Conservation (phyloP, 2,888 invertebrate genomes). For the Chrysolina haemoptera region DNA sequence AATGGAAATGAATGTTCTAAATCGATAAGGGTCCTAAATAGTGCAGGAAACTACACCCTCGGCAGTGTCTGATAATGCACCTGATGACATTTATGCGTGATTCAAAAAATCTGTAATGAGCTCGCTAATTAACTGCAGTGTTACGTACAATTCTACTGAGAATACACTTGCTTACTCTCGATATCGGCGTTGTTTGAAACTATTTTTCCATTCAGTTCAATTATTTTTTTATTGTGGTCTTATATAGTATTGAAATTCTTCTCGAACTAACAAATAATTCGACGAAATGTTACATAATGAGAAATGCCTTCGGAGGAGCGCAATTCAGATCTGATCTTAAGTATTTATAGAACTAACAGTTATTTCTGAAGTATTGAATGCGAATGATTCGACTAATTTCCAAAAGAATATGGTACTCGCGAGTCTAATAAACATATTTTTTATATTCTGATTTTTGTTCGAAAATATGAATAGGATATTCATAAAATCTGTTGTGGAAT, state of each 20-base stretch:
- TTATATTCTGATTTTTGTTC: too few species aligned
- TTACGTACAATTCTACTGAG: constrained; percentile 22
- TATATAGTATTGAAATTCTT: not conserved
- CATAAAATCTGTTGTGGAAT: too few species aligned
- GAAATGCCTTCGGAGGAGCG: not conserved
- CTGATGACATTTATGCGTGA: constrained; percentile 1
- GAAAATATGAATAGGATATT: too few species aligned
- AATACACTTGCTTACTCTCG: constrained; percentile 8
- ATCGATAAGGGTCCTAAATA: not conserved
- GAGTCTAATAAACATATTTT: too few species aligned
- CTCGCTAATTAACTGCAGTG: constrained; percentile 5
- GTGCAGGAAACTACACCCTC: not conserved
- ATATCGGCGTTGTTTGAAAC: not conserved
- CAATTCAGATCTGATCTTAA: too few species aligned
- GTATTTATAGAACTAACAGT: too few species aligned
- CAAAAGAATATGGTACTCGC: too few species aligned
- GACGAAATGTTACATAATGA: not conserved
- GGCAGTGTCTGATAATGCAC: constrained; percentile 7
- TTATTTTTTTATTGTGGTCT: constrained; percentile 2
- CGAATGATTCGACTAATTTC: too few species aligned
- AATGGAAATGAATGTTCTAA: not conserved
- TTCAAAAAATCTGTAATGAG: constrained; percentile 17
- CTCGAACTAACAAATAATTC: not conserved
- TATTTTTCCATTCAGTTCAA: constrained; percentile 23
- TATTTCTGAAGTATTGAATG: too few species aligned